Percentiles rank a stretch among this genome's conserved stretches.
Evolutionary conservation across 2,888 invertebrate genomes (phyloP).

Genomic region (Mythimna ferrago): DNA sequence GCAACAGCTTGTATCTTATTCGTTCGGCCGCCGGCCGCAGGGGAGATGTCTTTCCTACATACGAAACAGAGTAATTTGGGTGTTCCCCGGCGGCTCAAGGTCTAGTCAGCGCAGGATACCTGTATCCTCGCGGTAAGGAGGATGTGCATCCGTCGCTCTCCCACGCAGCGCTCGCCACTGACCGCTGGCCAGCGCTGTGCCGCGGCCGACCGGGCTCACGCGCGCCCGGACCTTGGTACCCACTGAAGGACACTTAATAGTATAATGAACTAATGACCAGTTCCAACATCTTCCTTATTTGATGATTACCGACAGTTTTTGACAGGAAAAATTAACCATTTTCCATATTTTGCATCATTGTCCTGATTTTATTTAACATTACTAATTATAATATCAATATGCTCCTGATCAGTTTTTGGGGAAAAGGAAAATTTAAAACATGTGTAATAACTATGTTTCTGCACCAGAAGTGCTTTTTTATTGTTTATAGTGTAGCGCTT

Average conservation of each 20-base stretch:
- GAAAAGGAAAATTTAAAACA: background rate
- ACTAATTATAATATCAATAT: background rate
- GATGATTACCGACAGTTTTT: slow-evolving; percentile 5
- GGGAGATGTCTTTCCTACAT: slow-evolving; percentile 14
- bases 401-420: background rate
- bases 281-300: slow-evolving; percentile 12
- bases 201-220: slow-evolving; percentile 1
- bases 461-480: background rate
- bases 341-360: background rate
- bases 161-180: slow-evolving; percentile 52
- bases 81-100: slow-evolving; percentile 52
- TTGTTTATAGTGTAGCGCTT: too few relatives aligned
- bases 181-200: slow-evolving; percentile 2
- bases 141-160: slow-evolving; percentile 84
- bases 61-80: slow-evolving; percentile 40
- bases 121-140: slow-evolving; percentile 84
- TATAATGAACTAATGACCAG: slow-evolving; percentile 42
- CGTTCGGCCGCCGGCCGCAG: background rate
- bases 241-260: slow-evolving; percentile 42
- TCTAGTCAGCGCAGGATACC: slow-evolving; percentile 77
- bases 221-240: slow-evolving; percentile 36
- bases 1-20: background rate
- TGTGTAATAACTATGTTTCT: too few relatives aligned
- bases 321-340: background rate
- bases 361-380: background rate